Percentiles rank a stretch among this genome's conserved stretches.
Conservation (phyloP, 2,113 vertebrate species). For the Oplegnathus fasciatus region DNA sequence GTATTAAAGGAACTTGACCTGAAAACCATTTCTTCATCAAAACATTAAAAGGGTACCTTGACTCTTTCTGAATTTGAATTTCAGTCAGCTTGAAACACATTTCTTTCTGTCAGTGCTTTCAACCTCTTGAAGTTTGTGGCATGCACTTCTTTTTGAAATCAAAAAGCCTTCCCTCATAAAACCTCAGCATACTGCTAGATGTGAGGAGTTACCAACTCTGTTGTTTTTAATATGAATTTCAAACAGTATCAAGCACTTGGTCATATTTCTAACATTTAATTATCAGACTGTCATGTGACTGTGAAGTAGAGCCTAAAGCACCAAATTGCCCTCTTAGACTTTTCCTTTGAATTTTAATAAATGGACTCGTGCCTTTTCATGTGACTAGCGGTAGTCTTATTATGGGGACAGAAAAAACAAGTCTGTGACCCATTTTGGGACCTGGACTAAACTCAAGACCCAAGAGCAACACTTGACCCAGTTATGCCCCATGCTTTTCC, state of each 20-base stretch:
- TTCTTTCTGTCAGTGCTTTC: background rate
- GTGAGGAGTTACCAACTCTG: background rate
- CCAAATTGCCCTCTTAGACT: background rate
- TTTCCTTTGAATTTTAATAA: constrained; percentile 5
- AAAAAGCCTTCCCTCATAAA: background rate
- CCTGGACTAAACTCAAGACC: background rate
- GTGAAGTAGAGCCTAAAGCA: background rate
- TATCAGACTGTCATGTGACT: background rate
- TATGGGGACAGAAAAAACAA: background rate
- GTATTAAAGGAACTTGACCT: background rate
- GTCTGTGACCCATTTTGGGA: constrained; percentile 29
- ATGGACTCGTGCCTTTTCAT: background rate
- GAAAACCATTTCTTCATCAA: background rate
- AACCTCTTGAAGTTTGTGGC: background rate
- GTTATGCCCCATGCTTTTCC: background rate
- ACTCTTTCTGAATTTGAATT: background rate
- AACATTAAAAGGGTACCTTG: background rate
- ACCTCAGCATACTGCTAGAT: background rate
- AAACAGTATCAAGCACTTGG: background rate
- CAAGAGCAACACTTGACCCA: constrained; percentile 19
- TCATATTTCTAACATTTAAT: background rate
- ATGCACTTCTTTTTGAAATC: background rate
- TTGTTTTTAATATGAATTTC: constrained; percentile 5
- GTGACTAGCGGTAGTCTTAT: background rate
- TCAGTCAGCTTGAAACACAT: background rate